Base-by-base conservation (phyloP, 2,888 invertebrate species). In the Acrobeloides nanus region DNA sequence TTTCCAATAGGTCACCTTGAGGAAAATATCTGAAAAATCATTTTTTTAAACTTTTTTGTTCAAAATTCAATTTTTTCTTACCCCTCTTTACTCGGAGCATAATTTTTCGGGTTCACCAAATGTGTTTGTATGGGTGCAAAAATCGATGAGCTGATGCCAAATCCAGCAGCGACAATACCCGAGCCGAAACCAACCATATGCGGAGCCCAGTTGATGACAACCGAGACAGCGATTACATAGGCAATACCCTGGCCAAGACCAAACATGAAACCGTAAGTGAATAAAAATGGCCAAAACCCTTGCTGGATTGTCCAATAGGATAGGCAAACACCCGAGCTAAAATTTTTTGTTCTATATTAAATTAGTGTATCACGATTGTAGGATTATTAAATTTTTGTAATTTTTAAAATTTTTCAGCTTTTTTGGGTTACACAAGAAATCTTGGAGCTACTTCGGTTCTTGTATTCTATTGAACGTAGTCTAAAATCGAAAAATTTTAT, bases 121-220 rank as follows among this genome's bases (percentile, higher is more conserved):
- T 52, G 48, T 7, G 71, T 71, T 49, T 71, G 71, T 34, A 71
- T 70, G 3, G 71, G 71, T 1, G 71, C 71, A 39, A 71, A 71
- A 25, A 71, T 72, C 10, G 68, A 66, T 0, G 71, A 66, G 4
- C 66, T 61, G 5, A 71, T 50, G 1, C 71, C 71, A 44, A 71
- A 71, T 15, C 71, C 71, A 6, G 71, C 71, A 1, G 71, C 71
- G 4, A 71, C 71, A 27, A 71, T 66, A 17, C 71, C 71, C 20
- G 65, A 65, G 12, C 66, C 63, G 2, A 68, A 46, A 8, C 71
- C 71, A 6, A 71, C 63, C 51, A 63, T 64, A 49, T 68, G 62
- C 1, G 71, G 71, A 12, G 68, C 68, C 71, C 71, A 71, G 47
- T 71, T 71, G 21, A 72, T 71, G 26, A 66, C 71, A 17, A 60